A percentile compares a stretch with the other conserved stretches of the same genome.
phyloP scores from a whole-genome alignment of 1,140 invertebrate genomes.

The Bombus sylvicola region DNA sequence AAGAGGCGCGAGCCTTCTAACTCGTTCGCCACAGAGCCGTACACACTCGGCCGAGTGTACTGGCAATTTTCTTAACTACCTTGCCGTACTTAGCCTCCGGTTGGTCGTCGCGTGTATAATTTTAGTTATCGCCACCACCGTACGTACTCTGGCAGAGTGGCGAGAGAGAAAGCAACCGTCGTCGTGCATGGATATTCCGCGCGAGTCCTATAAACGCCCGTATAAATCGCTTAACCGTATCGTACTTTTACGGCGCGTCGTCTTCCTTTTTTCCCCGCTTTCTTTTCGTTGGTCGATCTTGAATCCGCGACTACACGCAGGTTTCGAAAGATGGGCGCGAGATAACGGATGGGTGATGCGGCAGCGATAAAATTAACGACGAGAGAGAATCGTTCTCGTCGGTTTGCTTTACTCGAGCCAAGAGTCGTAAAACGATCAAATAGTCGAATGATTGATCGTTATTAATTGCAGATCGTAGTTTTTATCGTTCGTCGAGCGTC shows the following conservation, averaged over 20 bases:
- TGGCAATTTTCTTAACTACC: conserved; percentile 64
- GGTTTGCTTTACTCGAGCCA: neutral
- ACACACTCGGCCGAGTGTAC: conserved; percentile 33
- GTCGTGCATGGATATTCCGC: neutral
- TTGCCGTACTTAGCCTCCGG: conserved; percentile 42
- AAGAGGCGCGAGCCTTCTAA: conserved; percentile 49
- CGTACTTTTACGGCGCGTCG: neutral
- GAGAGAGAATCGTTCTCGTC: neutral
- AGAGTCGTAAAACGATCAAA: neutral
- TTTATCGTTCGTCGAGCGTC: conserved; percentile 36
- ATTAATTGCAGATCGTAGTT: conserved; percentile 47
- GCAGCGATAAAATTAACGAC: neutral
- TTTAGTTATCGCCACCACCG: conserved; percentile 45
- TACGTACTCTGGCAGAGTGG: neutral
- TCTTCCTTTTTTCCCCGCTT: neutral
- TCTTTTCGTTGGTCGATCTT: neutral
- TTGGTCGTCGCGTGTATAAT: conserved; percentile 49
- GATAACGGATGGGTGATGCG: neutral
- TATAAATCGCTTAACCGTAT: neutral
- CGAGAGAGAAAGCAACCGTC: conserved; percentile 1
- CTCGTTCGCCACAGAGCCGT: conserved; percentile 44
- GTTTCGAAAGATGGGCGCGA: neutral
- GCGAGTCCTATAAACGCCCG: neutral
- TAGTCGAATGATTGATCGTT: neutral
- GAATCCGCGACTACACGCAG: neutral